Base-by-base conservation (phyloP, 2,113 vertebrate genomes). In the Nycticorax nycticorax region DNA sequence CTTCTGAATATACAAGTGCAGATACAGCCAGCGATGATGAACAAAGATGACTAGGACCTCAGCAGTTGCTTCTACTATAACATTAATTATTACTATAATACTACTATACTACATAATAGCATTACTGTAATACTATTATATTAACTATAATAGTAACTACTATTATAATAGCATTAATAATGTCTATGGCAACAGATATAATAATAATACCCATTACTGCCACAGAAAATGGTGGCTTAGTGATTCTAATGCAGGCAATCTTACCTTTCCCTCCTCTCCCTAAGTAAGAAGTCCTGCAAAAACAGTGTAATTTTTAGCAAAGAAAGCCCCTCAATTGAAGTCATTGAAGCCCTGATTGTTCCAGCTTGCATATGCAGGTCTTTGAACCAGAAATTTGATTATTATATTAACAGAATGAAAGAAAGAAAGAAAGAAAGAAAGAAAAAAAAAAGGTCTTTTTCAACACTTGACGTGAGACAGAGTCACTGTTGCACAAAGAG, bases 61-160 rank as follows among this genome's bases (percentile, higher is more conserved):
- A 73, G 69, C 15, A 75, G 24, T 48, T 81, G 14, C 47, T 83
- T 88, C 33, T 74, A 37, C 6, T 63, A 10, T 52, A 85, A 45
- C 62, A 81, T 77, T 88, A 89, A 90, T 85, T 88, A 83, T 76
- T 93, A 48, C 21, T 79, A 6, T 69, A 92, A 85, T 90, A 80
- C 45, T 47, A 30, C 30, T 33, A 30, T 45, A 55, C 5, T 56
- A 56, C 53, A 57, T 88, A 91, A 86, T 77, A 67, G 19, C 30
- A 89, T 96, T 96, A 88, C 22, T 86, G 7, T 93, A 88, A 93
- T 71, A 28, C 47, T 77, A 53, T 79, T 88, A 64, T n/a, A 83
- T 60, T 76, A 85, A 33, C 28, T 68, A 56, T 53, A 69, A 72
- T 45, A 85, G 35, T 48, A 85, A 56, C 48, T 76, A 35, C 53